phyloP scores from a whole-genome alignment of 2,113 vertebrate species.

The Tonatia bakeri region DNA sequence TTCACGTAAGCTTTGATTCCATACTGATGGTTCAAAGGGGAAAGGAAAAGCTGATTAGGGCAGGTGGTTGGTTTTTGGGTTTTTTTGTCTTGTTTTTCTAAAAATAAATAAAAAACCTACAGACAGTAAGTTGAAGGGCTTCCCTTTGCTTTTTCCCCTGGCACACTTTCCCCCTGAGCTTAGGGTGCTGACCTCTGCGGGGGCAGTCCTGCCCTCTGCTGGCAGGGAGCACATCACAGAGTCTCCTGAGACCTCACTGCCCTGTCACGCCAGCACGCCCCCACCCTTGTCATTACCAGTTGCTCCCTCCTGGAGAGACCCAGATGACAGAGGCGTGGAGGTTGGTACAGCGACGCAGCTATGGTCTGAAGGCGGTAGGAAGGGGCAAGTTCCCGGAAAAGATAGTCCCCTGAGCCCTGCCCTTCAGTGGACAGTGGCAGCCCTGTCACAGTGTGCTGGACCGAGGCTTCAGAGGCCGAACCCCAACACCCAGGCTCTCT shows the following conservation, averaged over 20 bases:
- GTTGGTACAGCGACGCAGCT: neutral
- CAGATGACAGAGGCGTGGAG: neutral
- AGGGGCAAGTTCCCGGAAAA: neutral
- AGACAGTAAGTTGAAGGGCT: conserved; percentile 40
- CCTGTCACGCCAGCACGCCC: too few species aligned
- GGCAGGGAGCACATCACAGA: neutral
- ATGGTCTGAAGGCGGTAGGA: neutral
- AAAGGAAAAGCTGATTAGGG: conserved; percentile 61
- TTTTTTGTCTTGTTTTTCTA: conserved; percentile 58
- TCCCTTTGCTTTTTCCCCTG: neutral
- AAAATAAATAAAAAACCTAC: neutral
- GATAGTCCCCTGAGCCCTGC: too few species aligned
- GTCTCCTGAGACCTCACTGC: neutral
- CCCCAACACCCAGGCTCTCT: neutral
- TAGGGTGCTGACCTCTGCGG: neutral
- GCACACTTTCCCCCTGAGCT: neutral
- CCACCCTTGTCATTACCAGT: neutral
- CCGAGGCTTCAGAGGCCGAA: neutral
- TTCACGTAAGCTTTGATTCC: conserved; percentile 66
- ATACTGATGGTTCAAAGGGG: conserved; percentile 65
- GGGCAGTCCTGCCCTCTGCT: too few species aligned
- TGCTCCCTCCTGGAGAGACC: neutral
- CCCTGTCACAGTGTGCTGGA: too few species aligned
- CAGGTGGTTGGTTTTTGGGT: neutral
- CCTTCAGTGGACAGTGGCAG: neutral